Conservation (phyloP, 2,888 invertebrate genomes). For the Athalia cordata region DNA sequence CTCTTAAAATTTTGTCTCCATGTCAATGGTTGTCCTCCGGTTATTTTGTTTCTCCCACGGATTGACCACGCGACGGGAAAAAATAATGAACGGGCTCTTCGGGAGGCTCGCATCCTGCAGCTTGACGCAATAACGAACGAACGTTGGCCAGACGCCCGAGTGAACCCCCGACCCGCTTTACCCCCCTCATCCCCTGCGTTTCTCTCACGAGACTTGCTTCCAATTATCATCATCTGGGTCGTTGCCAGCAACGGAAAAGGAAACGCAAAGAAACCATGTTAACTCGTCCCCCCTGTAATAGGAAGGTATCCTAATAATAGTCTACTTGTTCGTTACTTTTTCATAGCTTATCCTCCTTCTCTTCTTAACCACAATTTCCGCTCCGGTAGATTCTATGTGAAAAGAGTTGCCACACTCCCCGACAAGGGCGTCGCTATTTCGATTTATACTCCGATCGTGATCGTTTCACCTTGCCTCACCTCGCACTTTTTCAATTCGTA, state of each 20-base stretch:
- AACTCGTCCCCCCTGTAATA: slow-evolving; percentile 34
- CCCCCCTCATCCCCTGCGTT: slow-evolving; percentile 45
- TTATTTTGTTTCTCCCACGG: not conserved
- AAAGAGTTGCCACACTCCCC: slow-evolving; percentile 19
- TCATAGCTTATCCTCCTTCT: slow-evolving; percentile 21
- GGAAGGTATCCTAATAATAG: slow-evolving; percentile 42
- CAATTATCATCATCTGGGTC: slow-evolving; percentile 64
- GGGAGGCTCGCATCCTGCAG: slow-evolving; percentile 12
- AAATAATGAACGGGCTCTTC: not conserved
- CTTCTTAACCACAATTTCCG: slow-evolving; percentile 36
- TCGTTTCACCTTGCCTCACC: too few species aligned
- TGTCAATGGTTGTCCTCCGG: not conserved
- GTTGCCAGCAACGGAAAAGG: slow-evolving; percentile 53
- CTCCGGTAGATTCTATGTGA: not conserved
- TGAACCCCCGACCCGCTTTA: not conserved
- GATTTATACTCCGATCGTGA: slow-evolving; percentile 13
- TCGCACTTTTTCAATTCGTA: too few species aligned
- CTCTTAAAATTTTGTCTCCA: not conserved
- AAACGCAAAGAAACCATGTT: slow-evolving; percentile 60
- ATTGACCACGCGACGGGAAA: not conserved
- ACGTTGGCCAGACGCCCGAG: slow-evolving; percentile 31
- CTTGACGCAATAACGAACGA: slow-evolving; percentile 26
- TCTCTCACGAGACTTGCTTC: slow-evolving; percentile 50
- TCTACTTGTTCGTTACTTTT: slow-evolving; percentile 34
- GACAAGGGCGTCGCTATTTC: slow-evolving; percentile 21